Evolutionary conservation across 2,797 vertebrate species (phyloP), one percentile per base, ranked within the genome.

Genomic region (Lutjanus argentimaculatus): DNA sequence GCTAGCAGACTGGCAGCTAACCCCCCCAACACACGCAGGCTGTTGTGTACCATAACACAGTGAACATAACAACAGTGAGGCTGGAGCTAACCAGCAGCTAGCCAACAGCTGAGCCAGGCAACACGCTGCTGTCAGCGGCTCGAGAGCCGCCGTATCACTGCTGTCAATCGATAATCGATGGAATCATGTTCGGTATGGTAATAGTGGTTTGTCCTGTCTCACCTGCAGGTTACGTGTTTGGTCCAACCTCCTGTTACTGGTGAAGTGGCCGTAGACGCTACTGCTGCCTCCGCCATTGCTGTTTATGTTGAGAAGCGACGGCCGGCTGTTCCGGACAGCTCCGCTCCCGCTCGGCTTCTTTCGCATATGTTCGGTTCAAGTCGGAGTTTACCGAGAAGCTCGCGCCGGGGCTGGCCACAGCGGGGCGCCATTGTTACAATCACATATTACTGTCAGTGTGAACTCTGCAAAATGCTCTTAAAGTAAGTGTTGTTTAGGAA

Each of bases 261-360:
- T 82, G 95, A 82, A 94, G 95, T 93, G 89, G 89, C 93, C 89
- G 92, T 89, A 82, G 95, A 93, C 90, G 95, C 95, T 93, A 96
- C 97, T 93, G 97, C 97, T 96, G 97, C 97, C 97, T 98, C 98
- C 97, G 97, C 98, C 97, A 98, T 99, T 95, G 96, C 97, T 98
- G 97, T 98, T 98, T 98, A 98, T 97, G 97, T 97, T 97, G 93
- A 93, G 95, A 88, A 68, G 84, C 93, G 95, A 91, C 91, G 90
- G 89, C 96, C 97, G 97, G 97, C 98, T 97, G 94, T 91, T 89
- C 93, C 95, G 93, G 91, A 73, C 30, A 75, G 73, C 69, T 88
- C 73, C 85, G 91, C 43, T 48, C 2, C 43, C 0, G 6, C 74
- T 92, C 92, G 91, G 86, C 53, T n/a, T 70, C 66, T 93, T 93